Evolutionary conservation across 1,140 invertebrate genomes (phyloP).

Genomic region (Drosophila mayri): DNA sequence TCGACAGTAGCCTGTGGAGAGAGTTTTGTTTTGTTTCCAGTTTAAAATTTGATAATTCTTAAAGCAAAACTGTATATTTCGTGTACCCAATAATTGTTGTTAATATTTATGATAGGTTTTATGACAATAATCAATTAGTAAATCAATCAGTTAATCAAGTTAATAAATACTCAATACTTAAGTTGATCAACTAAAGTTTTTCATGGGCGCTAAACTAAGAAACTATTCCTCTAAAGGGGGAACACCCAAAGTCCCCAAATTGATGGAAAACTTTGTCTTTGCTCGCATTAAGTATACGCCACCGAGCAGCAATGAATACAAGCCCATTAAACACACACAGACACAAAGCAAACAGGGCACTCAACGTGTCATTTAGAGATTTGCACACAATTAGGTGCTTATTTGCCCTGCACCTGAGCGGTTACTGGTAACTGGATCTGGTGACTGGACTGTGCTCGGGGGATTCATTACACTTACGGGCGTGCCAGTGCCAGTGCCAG

Average conservation of each 20-base stretch:
- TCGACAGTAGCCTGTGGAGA: conserved; percentile 96
- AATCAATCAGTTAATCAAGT: neutral
- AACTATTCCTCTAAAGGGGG: neutral
- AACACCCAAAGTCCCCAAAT: neutral
- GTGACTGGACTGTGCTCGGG: conserved; percentile 7
- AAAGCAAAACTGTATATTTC: neutral
- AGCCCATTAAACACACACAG: conserved; percentile 31
- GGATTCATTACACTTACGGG: conserved; percentile 23
- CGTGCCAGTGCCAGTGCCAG: conserved; percentile 14
- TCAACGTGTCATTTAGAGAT: conserved; percentile 62
- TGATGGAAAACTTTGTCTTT: conserved; percentile 11
- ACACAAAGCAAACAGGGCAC: conserved; percentile 38
- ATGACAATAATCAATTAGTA: neutral
- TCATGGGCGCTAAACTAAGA: neutral
- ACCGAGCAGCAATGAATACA: conserved; percentile 23
- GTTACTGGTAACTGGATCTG: conserved; percentile 34
- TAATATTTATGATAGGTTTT: neutral
- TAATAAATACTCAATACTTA: neutral
- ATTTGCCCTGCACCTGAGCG: conserved; percentile 49
- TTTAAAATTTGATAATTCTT: neutral
- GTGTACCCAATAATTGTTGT: neutral
- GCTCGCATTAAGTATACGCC: conserved; percentile 55
- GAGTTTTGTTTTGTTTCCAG: neutral
- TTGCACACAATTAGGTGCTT: conserved; percentile 70
- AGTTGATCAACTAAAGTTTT: neutral